Percentiles rank a stretch among this genome's conserved stretches.
These are phyloP conservation scores for Frankliniella fusca DNA, from an alignment of 2,888 invertebrate genomes.

Conservation along the genomic window DNA sequence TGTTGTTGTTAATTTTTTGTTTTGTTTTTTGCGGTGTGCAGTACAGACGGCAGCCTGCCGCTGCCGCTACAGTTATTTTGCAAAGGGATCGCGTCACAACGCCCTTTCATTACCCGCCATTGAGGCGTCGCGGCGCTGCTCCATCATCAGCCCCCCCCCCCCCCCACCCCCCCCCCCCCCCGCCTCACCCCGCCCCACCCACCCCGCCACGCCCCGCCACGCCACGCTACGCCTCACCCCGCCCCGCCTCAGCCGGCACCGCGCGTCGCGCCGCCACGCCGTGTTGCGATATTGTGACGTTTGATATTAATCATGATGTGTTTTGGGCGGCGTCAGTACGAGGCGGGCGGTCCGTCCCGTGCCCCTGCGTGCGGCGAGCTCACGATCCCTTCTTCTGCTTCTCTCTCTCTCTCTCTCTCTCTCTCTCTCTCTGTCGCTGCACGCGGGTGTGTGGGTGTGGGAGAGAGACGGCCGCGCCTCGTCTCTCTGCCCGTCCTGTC, in stretches of 20 bases:
- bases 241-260: neutral
- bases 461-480: neutral
- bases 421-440: neutral
- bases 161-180: neutral
- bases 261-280: neutral
- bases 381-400: neutral
- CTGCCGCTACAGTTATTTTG: neutral
- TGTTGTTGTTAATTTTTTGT: too few species aligned
- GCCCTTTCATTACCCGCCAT: conserved; percentile 18
- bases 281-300: neutral
- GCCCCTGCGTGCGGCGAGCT: neutral
- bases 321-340: neutral
- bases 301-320: conserved; percentile 23
- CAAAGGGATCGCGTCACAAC: neutral
- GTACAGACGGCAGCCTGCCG: neutral
- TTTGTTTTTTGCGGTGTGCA: too few species aligned
- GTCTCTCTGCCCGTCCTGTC: too few species aligned
- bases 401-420: conserved; percentile 2
- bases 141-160: neutral
- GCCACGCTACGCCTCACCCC: neutral
- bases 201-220: neutral
- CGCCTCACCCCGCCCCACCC: neutral
- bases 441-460: neutral
- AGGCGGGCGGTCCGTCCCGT: neutral
- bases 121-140: conserved; percentile 4